phyloP scores from a whole-genome alignment of 2,113 vertebrate species.

The Peromyscus polionotus region DNA sequence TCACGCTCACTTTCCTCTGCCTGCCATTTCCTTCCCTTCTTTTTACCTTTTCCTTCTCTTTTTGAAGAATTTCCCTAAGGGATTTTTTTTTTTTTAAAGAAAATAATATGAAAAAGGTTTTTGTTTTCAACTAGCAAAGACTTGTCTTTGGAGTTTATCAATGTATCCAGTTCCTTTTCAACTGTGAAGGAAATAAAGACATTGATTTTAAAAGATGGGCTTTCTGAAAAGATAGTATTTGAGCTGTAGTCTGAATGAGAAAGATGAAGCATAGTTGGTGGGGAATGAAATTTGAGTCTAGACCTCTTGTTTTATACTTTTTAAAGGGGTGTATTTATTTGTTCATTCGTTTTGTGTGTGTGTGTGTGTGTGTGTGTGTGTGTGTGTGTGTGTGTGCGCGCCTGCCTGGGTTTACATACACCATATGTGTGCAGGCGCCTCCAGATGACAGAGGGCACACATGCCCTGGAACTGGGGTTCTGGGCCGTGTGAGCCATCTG shows the following conservation, averaged over 20 bases:
- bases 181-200: conserved; percentile 42
- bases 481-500: neutral
- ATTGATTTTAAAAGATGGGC: neutral
- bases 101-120: neutral
- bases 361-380: neutral
- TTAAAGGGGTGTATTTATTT: neutral
- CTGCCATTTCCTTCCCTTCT: neutral
- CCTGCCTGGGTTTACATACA: neutral
- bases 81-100: neutral
- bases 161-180: neutral
- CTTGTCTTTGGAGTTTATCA: neutral
- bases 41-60: neutral
- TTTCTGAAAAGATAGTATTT: neutral
- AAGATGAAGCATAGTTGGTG: neutral
- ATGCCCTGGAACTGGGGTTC: neutral
- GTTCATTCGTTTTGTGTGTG: neutral
- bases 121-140: conserved; percentile 38
- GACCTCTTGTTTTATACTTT: neutral
- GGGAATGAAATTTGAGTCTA: neutral
- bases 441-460: neutral
- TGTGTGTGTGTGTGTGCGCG: neutral
- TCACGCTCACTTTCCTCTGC: neutral
- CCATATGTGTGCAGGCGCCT: neutral
- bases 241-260: conserved; percentile 4
- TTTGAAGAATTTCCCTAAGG: conserved; percentile 44